Evolutionary conservation across 2,113 vertebrate species (phyloP), one percentile per base, ranked within the genome.

Genomic region (Nannospalax galili): DNA sequence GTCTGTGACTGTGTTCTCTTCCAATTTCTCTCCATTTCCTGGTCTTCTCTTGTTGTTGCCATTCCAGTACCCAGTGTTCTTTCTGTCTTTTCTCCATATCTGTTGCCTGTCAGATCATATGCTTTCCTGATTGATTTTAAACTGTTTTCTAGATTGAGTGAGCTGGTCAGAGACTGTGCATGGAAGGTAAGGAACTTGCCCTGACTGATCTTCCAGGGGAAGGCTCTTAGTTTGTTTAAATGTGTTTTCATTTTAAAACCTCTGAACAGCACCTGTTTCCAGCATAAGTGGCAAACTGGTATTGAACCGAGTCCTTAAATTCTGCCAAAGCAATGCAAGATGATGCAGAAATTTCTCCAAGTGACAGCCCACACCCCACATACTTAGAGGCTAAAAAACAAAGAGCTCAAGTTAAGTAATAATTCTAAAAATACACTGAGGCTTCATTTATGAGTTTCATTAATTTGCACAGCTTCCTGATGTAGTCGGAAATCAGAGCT

Each of bases 281-380:
- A 80, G 74, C 52, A 62, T 84, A 93, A 78, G 87, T n/a, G 90
- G 58, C 84, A 96, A 93, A 92, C 1, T 86, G 85, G 75, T 75
- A 32, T 15, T 75, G 87, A 93, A 97, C 69, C 79, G 87, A 81
- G 92, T 52, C 35, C 87, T 75, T 74, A 85, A 37, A 70, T 48
- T 79, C 88, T 96, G 94, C 90, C 88, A 94, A 96, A 79, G 69
- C 75, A n/a, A 79, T 14, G n/a, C 26, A 35, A 72, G 77, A 84
- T 64, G 90, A 80, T 80, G 77, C 45, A 87, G 79, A 87, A 81
- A 78, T 89, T 67, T 78, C 52, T 90, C 90, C 86, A 92, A 85
- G 90, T 87, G 96, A 92, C 95, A 96, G 96, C 96, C 96, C 84
- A 95, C 91, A 96, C 84, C 80, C 87, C 91, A 90, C 52, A 90